Evolutionary conservation across 2,113 vertebrate genomes (phyloP), one percentile per base, ranked within the genome.

Genomic region (Tenrec ecaudatus): DNA sequence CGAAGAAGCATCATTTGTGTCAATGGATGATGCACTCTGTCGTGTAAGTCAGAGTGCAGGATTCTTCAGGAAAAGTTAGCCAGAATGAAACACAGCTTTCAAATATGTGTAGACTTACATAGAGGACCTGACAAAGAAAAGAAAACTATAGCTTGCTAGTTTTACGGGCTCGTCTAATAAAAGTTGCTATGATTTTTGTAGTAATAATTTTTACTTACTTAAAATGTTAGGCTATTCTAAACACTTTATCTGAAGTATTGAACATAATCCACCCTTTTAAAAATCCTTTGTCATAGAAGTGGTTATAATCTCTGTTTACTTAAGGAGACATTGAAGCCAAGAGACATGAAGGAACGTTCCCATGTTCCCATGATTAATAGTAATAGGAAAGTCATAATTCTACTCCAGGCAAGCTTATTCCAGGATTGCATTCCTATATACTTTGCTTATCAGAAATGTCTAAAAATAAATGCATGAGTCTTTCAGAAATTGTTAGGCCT

Each of bases 321-420:
- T 36, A 43, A 36, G 33, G 86, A 89, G 82, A 94, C 94, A 86
- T 12, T 57, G 27, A 92, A 92, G 57, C 22, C 7, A 40, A 90
- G 69, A 89, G 15, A 81, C 25, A 81, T n/a, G 38, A 89, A 68
- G 22, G 31, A 53, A 12, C 38, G 88, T 95, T 86, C 64, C 68
- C 64, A 82, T 82, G 22, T 64, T 40, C 38, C 92, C 10, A 40
- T 91, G 66, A 87, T 73, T 92, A 17, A 43, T 31, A 78, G 36
- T 31, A 64, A 17, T 38, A 16, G 5, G 78, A 88, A 85, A 82
- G 43, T 29, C 43, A 79, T 20, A 22, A 31, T 75, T 90, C 57
- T 71, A 76, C 8, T 7, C 10, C 16, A 87, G 53, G n/a, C 10
- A 86, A 36, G 87, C 73, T 78, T 23, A 81, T 43, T 33, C 62